Evolutionary conservation across 2,888 invertebrate genomes (phyloP), one percentile per base, ranked within the genome.

Genomic region (Alsophila aescularia): DNA sequence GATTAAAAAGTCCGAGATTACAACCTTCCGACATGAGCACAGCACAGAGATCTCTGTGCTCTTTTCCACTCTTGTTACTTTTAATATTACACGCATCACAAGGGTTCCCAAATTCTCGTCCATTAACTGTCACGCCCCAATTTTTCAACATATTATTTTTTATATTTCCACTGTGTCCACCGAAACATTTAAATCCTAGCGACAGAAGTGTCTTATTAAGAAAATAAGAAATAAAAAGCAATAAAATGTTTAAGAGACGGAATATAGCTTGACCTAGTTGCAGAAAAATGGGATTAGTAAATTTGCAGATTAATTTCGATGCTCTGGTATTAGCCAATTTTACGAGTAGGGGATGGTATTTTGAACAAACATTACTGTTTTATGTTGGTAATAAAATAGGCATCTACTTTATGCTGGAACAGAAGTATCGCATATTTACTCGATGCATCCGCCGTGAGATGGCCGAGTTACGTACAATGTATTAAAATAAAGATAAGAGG

Each of bases 321-420:
- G 47, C n/a, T 45, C 51, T 39, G 49, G 44, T 54, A 49, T 54
- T 44, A 44, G 54, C 39, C 47, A 53, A 49, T 49, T 54, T 54
- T 54, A 54, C 24, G 54, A 34, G 18, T 12, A 24, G 31, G 39
- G 36, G 49, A 54, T 54, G 54, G 43, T 54, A 43, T 49, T 53
- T 53, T 53, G 53, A 53, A 42, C 49, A 49, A 54, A 49, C 44
- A 54, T 54, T 54, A 49, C 54, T 44, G 43, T 43, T 54, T 54
- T 54, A 54, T 54, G 54, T 39, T 43, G 16, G 21, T 18, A 49
- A 49, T 54, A 54, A 54, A 54, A 40, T 39, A 35, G 39, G 37
- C 51, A 31, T 54, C 48, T 49, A 14, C 27, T 49, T 49, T 43
- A 54, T 54, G 54, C 31, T 13, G 52, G 21, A 39, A 12, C 35